Base-by-base conservation (phyloP, 1,140 invertebrate species). In the Palaemon carinicauda region DNA sequence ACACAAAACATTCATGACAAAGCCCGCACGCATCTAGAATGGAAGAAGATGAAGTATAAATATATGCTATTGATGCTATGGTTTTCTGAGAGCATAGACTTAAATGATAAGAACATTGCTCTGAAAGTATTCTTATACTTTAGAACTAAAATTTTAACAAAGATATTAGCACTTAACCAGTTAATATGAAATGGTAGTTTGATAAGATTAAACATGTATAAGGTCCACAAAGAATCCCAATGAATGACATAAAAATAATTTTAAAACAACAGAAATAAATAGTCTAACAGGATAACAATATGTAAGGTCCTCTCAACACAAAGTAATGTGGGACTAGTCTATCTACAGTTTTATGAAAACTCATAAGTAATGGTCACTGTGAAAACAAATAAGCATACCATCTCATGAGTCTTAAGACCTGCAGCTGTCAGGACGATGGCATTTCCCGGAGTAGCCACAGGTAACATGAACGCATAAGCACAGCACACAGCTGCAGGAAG, bases 361-460 rank as follows among this genome's bases (percentile, higher is more conserved):
- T n/a, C 4, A 24, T 31, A 73, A 17, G 29, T 4, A n/a, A 9
- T 73, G 19, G 15, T 7, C n/a, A 10, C 3, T 60, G n/a, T 9
- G 41, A 7, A 4, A 41, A 41, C 41, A 41, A 41, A 41, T 1
- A 74, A 56, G n/a, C 89, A 89, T 1, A 95, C 94, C 93, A 97
- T 96, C 90, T 96, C 95, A 87, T 93, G 93, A 0, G 95, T 95
- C 82, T 93, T 94, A 90, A 97, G 96, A 87, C 94, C 94, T 2
- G 94, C 95, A 33, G 95, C 95, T 1, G 95, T 95, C 69, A 96
- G 96, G 0, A 97, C 97, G 80, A 99, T 96, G 0, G 98, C 97
- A 92, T 99, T 99, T 21, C 97, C 97, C 5, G 97, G 97, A 2
- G 95, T 96, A 21, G 95, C 94, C 1, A 97, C 96, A 3, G 97